Evolutionary conservation across 1,140 invertebrate genomes (phyloP), one percentile per base, ranked within the genome.

Genomic region (Orius laevigatus): DNA sequence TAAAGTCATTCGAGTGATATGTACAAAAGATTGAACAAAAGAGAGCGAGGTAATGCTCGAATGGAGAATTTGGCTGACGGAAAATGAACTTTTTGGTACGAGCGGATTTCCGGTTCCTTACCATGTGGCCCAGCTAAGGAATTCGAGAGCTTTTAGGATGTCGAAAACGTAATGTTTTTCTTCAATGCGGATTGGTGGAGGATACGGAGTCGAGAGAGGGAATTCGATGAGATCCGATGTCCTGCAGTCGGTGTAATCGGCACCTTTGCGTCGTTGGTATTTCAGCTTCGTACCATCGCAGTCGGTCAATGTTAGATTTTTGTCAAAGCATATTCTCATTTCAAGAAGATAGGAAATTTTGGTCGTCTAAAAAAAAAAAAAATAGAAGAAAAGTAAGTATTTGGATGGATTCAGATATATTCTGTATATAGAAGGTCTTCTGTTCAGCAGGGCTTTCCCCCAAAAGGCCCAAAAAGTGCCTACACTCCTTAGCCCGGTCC

Each of bases 291-390:
- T 55, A 8, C 55, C 55, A 44, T 56, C 54, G 43, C 56, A 58
- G 43, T 58, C 52, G 12, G 50, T 45, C 1, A 50, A n/a, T 3
- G 44, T 46, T 11, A 58, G 48, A 20, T 32, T 48, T 43, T 56
- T 56, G 39, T 58, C 49, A 47, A 58, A 56, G 36, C 56, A 58
- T 12, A 58, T 55, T 8, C 56, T 41, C 15, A 58, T 49, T 50
- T 58, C 56, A 19, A 47, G 35, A 15, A 58, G 45, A 20, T 50
- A 44, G 32, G 51, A 46, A 10, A 42, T 36, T 14, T 51, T 49
- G 34, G 51, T 48, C 41, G 50, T 51, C 56, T 58, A 35, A 36
- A 52, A 52, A 5, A 40, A 18, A 10, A 6, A 3, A 10, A 25
- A 49, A 32, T 33, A 35, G 12, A 44, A 36, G n/a, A n/a, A 49